Base-by-base conservation (phyloP, 2,888 invertebrate species). In the Lucinisca nassula region DNA sequence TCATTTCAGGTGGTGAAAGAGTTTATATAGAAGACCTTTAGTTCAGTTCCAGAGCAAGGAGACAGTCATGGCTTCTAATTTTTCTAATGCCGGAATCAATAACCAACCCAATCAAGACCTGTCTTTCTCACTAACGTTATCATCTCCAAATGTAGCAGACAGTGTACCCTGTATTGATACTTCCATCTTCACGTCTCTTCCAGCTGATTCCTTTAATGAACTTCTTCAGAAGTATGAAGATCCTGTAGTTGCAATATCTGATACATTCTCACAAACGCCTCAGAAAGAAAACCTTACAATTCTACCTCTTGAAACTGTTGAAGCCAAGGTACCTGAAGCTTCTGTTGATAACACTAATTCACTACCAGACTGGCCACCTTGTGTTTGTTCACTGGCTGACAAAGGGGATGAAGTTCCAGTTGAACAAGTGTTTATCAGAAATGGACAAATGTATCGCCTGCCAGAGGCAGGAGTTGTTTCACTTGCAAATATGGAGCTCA, bases 391-490 rank as follows among this genome's bases (percentile, higher is more conserved):
- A 6, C 14, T 32, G 0, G 24, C 27, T 24, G 49, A 35, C 17
- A 32, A 55, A 4, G 21, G 73, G 30, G 67, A 82, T 4, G 87
- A 83, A 24, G 75, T 87, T 21, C 83, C 84, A 17, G 73, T 80
- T 4, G 87, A 87, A 24, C 83, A 87, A 35, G 77, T 84, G 37
- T 87, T 87, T 74, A 27, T 87, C 30, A 17, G 40, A 40, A n/a
- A 84, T 45, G 87, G 81, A n/a, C 80, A 87, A 24, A 84, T 87
- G 83, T 87, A 78, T 35, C 55, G 82, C 2, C 72, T 87, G 8
- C 80, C 79, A 38, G 77, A 77, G n/a, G 61, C 78, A 2, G 21
- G 55, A 45, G 73, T 84, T 27, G n/a, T 87, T 2, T 51, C 27
- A 32, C 49, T 87, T 24, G 87, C 77, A 40, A 80, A 78, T 24